Base-by-base conservation (phyloP, 1,140 invertebrate genomes). In the Drosophila nigrodunni region DNA sequence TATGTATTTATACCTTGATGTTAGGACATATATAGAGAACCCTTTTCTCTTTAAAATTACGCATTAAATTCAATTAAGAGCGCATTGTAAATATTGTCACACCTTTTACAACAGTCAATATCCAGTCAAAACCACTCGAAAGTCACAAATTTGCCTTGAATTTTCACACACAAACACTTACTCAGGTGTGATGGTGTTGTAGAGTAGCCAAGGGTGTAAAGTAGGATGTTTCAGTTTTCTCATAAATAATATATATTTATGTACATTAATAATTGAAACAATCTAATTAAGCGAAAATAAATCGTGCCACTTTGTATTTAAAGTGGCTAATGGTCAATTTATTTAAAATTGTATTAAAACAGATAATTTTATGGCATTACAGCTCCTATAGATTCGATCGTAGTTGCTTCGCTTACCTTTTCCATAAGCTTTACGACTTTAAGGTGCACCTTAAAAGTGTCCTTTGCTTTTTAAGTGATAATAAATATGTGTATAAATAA, bases 31-130 rank as follows among this genome's bases (percentile, higher is more conserved):
- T 6, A 43, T 11, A 11, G 0, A 13, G 18, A 10, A 7, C 18
- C 2, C 2, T 21, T 49, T 49, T 49, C 3, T 25, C 39, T 7
- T 49, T 34, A 65, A 30, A 39, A 30, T 13, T 43, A n/a, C 30
- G 37, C 77, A 80, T 83, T 87, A 78, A 78, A 82, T 87, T 87
- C 79, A 87, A 82, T 88, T 82, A 87, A 77, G 50, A 77, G 69
- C 61, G 30, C 65, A 62, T 82, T 83, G 80, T 77, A 77, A 87
- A 87, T 87, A 88, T 83, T 82, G 77, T 88, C 72, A 79, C 83
- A 87, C 80, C 83, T 88, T 82, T 49, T 72, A 77, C 68, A 79
- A 79, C 67, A 71, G 83, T 77, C 82, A 82, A 82, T 72, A 82
- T 43, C 72, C 47, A 50, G 39, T 61, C 64, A 52, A 35, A 81